Conservation (phyloP, 2,113 vertebrate genomes). For the Heteronetta atricapilla region DNA sequence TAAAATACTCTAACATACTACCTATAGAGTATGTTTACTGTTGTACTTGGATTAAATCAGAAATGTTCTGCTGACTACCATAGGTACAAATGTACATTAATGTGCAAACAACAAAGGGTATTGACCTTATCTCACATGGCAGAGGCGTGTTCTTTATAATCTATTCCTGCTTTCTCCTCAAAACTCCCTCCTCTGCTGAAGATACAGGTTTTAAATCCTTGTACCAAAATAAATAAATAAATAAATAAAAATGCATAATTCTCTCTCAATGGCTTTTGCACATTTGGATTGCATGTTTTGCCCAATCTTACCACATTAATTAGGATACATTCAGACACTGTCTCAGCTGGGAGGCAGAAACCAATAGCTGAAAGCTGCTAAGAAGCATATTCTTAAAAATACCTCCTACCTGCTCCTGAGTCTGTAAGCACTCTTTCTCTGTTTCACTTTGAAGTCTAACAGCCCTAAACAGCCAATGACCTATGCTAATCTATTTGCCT, state of each 20-base stretch:
- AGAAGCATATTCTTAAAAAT: neutral
- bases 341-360: neutral
- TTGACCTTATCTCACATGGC: neutral
- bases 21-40: neutral
- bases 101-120: neutral
- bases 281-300: neutral
- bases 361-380: neutral
- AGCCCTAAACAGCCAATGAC: neutral
- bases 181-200: neutral
- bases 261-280: neutral
- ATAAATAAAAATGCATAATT: neutral
- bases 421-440: neutral
- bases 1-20: neutral
- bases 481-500: neutral
- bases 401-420: neutral
- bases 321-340: neutral
- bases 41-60: neutral
- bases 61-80: neutral
- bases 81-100: neutral
- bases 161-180: neutral
- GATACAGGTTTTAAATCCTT: neutral
- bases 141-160: neutral
- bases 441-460: neutral
- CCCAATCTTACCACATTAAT: neutral
- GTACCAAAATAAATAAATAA: neutral